Base-by-base conservation (phyloP, 1,140 invertebrate species). In the Lordiphosa stackelbergi region DNA sequence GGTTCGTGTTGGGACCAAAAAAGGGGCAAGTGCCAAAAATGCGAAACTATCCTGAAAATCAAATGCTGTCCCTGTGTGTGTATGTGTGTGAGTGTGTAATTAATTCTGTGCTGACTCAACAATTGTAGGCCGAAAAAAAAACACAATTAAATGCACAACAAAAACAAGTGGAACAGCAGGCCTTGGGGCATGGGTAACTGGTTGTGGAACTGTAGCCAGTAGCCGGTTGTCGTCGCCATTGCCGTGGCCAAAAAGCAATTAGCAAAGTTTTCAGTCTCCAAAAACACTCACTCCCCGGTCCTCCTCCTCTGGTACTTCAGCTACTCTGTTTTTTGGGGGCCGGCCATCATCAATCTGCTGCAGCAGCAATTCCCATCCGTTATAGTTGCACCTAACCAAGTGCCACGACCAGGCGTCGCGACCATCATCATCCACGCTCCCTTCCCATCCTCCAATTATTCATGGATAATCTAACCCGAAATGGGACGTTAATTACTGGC, bases 401-500 rank as follows among this genome's bases (percentile, higher is more conserved):
- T 36, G 36, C 40, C 45, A 42, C 13, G 28, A 35, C 35, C 45
- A 59, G 41, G 31, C 28, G 40, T 45, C 55, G 66, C 65, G 37
- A 64, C 46, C 66, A 66, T 56, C 59, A 56, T 75, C 13, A 41
- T 31, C 40, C 16, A 37, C 16, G 16, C 47, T 24, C 19, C 16
- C 37, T 7, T 16, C 40, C 53, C 35, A 66, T 34, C 40, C 28
- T 8, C 43, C 85, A 85, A 84, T 86, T 86, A 86, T 81, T 86
- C 70, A 86, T 73, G 85, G 85, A 81, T 83, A 86, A 86, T 86
- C 78, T 86, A 86, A 85, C 79, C 85, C 73, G 63, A 73, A 86
- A 86, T 86, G 85, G 85, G 85, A 86, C 85, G 73, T 86, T 86
- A 86, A 86, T 86, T 86, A 85, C 85, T 58, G 49, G 72, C 71